These are phyloP conservation scores for Solea senegalensis DNA, from an alignment of 2,113 vertebrate genomes.

Conservation along the genomic window DNA sequence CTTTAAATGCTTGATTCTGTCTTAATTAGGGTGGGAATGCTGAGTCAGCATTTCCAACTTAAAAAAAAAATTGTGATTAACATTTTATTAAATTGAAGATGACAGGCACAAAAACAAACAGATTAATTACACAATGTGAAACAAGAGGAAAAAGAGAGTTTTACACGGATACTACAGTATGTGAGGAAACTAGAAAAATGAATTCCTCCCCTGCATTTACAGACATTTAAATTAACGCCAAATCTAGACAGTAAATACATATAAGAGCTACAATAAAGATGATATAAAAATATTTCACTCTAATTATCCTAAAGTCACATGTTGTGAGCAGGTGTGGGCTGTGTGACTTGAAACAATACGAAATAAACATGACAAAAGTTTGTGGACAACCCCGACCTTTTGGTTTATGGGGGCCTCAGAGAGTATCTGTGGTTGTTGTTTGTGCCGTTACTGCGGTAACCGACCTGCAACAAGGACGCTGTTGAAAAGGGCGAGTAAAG, in stretches of 20 bases:
- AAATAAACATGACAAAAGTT: slow-evolving; percentile 12
- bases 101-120: too few species aligned
- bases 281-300: background rate
- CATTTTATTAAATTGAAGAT: too few species aligned
- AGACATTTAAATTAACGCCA: background rate
- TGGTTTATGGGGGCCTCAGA: slow-evolving; percentile 17
- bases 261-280: background rate
- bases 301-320: slow-evolving; percentile 6
- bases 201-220: too few species aligned
- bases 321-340: background rate
- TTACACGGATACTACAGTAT: too few species aligned
- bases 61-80: too few species aligned
- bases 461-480: slow-evolving; percentile 30
- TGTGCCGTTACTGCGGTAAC: slow-evolving; percentile 50
- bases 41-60: too few species aligned
- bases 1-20: too few species aligned
- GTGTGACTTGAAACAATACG: slow-evolving; percentile 8
- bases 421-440: slow-evolving; percentile 28
- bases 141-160: too few species aligned
- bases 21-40: too few species aligned
- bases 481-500: slow-evolving; percentile 29
- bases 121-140: too few species aligned
- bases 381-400: slow-evolving; percentile 15
- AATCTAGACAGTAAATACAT: background rate
- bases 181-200: too few species aligned